Evolutionary conservation across 2,888 invertebrate species (phyloP), one percentile per base, ranked within the genome.

Genomic region (Drosophila atripex): DNA sequence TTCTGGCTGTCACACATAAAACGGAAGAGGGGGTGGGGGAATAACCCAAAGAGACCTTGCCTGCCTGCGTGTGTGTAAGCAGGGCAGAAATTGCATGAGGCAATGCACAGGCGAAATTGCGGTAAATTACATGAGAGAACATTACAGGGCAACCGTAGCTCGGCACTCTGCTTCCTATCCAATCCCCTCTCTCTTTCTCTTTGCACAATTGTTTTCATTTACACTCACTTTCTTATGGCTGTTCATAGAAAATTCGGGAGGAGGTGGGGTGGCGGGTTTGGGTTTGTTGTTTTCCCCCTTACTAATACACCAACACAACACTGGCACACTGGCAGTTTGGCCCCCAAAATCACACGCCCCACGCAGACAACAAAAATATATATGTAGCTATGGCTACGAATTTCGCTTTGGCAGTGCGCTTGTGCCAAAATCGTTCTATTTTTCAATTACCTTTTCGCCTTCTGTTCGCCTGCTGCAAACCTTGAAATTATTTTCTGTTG

Each of bases 351-450:
- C 77, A 74, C 77, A 74, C 88, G 84, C 86, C 84, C 83, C 88
- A 86, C 80, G 86, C 59, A 58, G 70, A 54, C 69, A 83, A 71
- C 68, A 78, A 69, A 77, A 78, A 73, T 74, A 84, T 68, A 84
- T 70, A 84, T 68, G 80, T 70, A 71, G 50, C 45, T 49, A 83
- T 43, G 21, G 39, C 39, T 59, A 70, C 59, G 45, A 35, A 35
- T 18, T 41, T 43, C 12, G 43, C 58, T 65, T 64, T 76, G 63
- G 65, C 79, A 79, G 61, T 88, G 88, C 88, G 84, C 88, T 84
- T 84, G 84, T 84, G 84, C 84, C 88, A 88, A 84, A 84, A 84
- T 88, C 75, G 84, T 83, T 83, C 83, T 86, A 83, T 88, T 88
- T 86, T 79, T 78, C 80, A 77, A 86, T 79, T 84, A 77, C 83